Conservation (phyloP, 2,888 invertebrate species). For the Drosophila fulvimacula region DNA sequence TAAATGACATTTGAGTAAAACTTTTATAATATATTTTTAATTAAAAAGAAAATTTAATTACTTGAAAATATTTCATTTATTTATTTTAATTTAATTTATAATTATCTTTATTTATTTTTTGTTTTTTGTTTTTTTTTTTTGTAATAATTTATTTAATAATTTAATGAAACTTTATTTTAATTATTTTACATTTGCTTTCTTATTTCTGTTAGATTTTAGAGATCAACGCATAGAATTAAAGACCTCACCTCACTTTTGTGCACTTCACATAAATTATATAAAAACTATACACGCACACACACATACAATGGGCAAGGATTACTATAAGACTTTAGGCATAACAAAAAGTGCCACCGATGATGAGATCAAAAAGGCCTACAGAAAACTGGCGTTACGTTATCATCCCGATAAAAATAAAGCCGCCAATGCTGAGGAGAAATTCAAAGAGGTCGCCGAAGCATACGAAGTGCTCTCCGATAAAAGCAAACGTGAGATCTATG, state of each 20-base stretch:
- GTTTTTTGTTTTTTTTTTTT: neutral
- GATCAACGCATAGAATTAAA: slow-evolving; percentile 34
- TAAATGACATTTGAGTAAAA: too few relatives aligned
- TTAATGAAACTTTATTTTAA: neutral
- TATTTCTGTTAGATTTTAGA: slow-evolving; percentile 42
- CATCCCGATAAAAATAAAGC: slow-evolving; percentile 99
- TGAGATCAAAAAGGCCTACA: slow-evolving; percentile 98
- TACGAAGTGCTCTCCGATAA: slow-evolving; percentile 98
- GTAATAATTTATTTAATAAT: neutral
- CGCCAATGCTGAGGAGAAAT: slow-evolving; percentile 97
- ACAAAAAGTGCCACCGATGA: slow-evolving; percentile 95
- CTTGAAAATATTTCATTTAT: too few relatives aligned
- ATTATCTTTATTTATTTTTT: neutral
- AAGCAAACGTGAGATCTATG: slow-evolving; percentile 97
- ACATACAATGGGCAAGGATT: slow-evolving; percentile 97
- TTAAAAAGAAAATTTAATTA: too few relatives aligned
- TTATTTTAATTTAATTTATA: too few relatives aligned
- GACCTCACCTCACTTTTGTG: slow-evolving; percentile 26
- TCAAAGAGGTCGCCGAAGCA: slow-evolving; percentile 98
- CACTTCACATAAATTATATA: slow-evolving; percentile 29
- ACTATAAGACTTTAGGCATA: slow-evolving; percentile 96
- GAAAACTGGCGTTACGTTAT: slow-evolving; percentile 98
- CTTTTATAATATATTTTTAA: too few relatives aligned
- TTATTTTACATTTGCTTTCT: neutral
- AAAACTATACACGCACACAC: slow-evolving; percentile 25